Conservation (phyloP, 2,888 invertebrate genomes). For the Dasysyrphus tricinctus region DNA sequence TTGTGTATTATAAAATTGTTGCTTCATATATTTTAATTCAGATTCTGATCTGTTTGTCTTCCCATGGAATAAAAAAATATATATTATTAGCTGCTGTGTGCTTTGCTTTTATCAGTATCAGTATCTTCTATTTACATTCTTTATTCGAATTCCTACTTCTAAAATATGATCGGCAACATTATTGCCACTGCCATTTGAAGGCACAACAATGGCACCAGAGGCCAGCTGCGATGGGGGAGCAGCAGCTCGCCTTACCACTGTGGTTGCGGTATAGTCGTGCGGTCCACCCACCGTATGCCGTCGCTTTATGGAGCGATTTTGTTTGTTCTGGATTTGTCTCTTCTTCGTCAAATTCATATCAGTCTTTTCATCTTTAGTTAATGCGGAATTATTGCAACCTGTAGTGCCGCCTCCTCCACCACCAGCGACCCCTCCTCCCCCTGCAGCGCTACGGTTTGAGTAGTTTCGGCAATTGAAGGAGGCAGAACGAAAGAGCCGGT, state of each 20-base stretch:
- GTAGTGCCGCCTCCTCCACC: constrained; percentile 79
- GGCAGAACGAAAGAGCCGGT: constrained; percentile 83
- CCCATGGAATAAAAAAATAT: constrained; percentile 35
- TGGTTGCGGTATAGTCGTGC: constrained; percentile 87
- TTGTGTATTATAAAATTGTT: constrained; percentile 60
- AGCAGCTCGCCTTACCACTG: constrained; percentile 57
- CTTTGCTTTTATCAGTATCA: constrained; percentile 76
- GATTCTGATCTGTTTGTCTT: constrained; percentile 53
- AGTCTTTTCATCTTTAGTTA: constrained; percentile 90
- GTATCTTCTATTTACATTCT: constrained; percentile 81
- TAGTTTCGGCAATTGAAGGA: constrained; percentile 83
- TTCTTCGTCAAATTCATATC: constrained; percentile 91
- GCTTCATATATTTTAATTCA: constrained; percentile 42
- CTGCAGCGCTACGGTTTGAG: constrained; percentile 82
- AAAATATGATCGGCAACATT: constrained; percentile 81
- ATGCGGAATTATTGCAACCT: constrained; percentile 79
- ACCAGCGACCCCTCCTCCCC: constrained; percentile 77
- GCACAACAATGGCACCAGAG: constrained; percentile 60
- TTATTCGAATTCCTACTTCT: constrained; percentile 82
- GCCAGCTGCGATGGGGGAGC: constrained; percentile 75
- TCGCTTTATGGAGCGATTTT: constrained; percentile 89
- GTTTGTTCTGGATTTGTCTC: constrained; percentile 85
- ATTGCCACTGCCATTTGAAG: constrained; percentile 78
- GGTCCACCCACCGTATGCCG: constrained; percentile 96
- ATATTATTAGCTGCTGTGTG: constrained; percentile 38